phyloP scores from a whole-genome alignment of 2,888 invertebrate genomes.

The Alloplasta piceator region DNA sequence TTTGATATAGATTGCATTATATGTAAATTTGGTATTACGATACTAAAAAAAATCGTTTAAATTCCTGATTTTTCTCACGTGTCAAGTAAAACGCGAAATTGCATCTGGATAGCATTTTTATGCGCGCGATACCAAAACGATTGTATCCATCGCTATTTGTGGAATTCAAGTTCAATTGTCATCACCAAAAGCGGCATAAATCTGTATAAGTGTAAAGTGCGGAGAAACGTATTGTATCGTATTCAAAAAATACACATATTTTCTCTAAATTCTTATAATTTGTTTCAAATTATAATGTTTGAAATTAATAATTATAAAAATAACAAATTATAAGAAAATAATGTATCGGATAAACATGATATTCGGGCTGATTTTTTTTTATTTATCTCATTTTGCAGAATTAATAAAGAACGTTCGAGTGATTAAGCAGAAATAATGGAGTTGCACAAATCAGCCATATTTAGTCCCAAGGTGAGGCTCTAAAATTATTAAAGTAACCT shows the following conservation, averaged over 20 bases:
- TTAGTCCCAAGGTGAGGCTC: slow-evolving; percentile 19
- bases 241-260: no score
- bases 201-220: not conserved
- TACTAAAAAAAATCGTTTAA: no score
- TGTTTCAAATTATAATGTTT: no score
- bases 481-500: not conserved
- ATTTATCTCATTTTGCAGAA: not conserved
- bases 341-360: no score
- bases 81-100: not conserved
- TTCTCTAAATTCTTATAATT: no score
- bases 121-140: not conserved
- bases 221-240: no score
- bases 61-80: no score
- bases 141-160: not conserved
- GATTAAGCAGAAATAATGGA: slow-evolving; percentile 3
- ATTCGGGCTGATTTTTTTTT: not conserved
- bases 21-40: no score
- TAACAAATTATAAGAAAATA: no score
- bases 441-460: not conserved
- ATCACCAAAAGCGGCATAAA: not conserved
- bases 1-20: no score
- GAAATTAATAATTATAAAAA: no score
- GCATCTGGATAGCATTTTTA: not conserved
- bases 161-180: slow-evolving; percentile 5
- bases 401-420: not conserved